Percentiles rank a stretch among this genome's conserved stretches.
Evolutionary conservation across 2,888 invertebrate genomes (phyloP).

Genomic region (Mimumesa dahlbomi): DNA sequence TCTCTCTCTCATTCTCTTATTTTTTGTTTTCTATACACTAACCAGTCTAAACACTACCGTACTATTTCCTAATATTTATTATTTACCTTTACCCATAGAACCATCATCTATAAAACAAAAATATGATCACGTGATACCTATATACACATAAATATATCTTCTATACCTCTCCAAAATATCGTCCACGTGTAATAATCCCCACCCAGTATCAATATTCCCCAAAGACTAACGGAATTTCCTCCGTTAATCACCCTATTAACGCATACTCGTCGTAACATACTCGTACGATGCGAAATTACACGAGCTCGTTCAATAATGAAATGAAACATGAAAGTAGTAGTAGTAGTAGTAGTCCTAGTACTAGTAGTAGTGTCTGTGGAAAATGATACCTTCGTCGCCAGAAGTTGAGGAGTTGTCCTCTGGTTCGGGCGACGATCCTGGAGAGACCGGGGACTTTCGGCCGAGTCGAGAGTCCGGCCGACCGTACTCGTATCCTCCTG

Average conservation of each 20-base stretch:
- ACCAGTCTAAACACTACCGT: neutral
- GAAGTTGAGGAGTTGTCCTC: conserved; percentile 77
- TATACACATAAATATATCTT: too few species aligned
- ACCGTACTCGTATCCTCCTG: conserved; percentile 46
- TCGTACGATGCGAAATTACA: too few species aligned
- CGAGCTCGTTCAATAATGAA: too few species aligned
- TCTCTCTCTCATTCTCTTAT: too few species aligned
- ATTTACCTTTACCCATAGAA: neutral
- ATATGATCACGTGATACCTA: too few species aligned
- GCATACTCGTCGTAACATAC: too few species aligned
- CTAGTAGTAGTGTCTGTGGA: neutral
- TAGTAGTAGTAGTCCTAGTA: neutral
- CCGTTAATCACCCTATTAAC: too few species aligned
- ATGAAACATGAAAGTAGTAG: neutral
- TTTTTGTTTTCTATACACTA: neutral
- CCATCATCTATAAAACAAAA: neutral
- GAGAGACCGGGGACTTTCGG: conserved; percentile 58
- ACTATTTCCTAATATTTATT: neutral
- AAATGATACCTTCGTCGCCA: conserved; percentile 77
- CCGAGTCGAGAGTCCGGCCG: conserved; percentile 54
- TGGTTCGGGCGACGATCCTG: conserved; percentile 75
- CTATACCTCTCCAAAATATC: too few species aligned
- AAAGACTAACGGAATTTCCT: too few species aligned
- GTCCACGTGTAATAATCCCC: too few species aligned
- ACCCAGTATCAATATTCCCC: too few species aligned